Evolutionary conservation across 1,140 invertebrate genomes (phyloP).

Genomic region (Zaprionus gabonicus): DNA sequence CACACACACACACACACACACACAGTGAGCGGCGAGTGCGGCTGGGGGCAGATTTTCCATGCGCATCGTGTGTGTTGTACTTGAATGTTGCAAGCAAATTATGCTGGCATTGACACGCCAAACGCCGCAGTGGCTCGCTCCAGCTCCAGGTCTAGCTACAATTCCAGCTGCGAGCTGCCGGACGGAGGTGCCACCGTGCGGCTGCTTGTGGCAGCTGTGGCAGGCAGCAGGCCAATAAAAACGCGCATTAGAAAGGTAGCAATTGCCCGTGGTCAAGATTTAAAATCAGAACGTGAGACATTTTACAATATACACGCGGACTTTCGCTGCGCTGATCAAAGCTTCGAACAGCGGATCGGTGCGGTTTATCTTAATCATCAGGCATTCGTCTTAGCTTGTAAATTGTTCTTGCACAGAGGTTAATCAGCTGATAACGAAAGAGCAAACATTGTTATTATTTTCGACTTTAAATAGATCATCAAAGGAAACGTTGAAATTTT

Average conservation of each 20-base stretch:
- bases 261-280: constrained; percentile 76
- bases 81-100: constrained; percentile 74
- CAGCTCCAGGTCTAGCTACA: constrained; percentile 13
- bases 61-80: constrained; percentile 59
- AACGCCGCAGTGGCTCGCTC: constrained; percentile 22
- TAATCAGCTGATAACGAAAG: not conserved
- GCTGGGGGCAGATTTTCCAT: constrained; percentile 25
- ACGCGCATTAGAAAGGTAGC: constrained; percentile 79
- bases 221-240: constrained; percentile 66
- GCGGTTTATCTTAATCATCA: constrained; percentile 4
- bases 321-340: constrained; percentile 38
- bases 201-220: constrained; percentile 50
- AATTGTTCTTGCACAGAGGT: not conserved
- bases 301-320: constrained; percentile 61
- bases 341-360: not conserved
- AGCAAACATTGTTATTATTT: not conserved
- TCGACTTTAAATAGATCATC: not conserved
- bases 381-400: not conserved
- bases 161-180: constrained; percentile 46
- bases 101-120: constrained; percentile 75
- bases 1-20: constrained; percentile 50
- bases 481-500: not conserved
- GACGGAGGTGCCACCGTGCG: constrained; percentile 39
- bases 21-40: not conserved
- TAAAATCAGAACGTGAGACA: constrained; percentile 79